These are phyloP conservation scores for Nasua narica DNA, from an alignment of 2,797 vertebrate genomes.

Conservation along the genomic window DNA sequence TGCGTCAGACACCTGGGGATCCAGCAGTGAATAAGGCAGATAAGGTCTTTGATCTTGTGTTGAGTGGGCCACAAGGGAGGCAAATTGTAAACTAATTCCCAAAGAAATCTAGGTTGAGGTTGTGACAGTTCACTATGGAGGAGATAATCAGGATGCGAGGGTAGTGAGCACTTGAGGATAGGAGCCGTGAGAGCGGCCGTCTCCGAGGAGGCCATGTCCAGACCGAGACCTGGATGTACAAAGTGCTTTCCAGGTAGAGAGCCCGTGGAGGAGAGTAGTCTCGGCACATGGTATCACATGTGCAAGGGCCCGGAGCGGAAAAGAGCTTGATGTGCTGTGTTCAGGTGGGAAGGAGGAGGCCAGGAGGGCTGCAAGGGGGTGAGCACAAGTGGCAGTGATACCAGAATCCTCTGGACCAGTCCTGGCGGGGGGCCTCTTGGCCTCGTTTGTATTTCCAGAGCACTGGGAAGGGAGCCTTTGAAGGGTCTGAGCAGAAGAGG, in stretches of 20 bases:
- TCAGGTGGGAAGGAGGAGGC: not conserved
- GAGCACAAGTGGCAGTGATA: not conserved
- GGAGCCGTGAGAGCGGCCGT: not conserved
- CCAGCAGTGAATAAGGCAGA: not conserved
- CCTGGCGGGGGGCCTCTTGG: accelerated
- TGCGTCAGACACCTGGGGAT: not conserved
- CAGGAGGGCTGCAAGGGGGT: not conserved
- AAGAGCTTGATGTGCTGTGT: not conserved
- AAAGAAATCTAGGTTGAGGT: not conserved
- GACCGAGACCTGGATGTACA: not conserved
- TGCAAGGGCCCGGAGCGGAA: not conserved
- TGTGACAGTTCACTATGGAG: not conserved
- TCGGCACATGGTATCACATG: not conserved
- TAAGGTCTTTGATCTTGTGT: not conserved
- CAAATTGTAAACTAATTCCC: not conserved
- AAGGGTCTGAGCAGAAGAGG: not conserved
- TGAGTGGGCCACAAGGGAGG: not conserved
- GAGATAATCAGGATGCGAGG: too few species aligned
- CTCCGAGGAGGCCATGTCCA: not conserved
- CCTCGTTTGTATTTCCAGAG: not conserved
- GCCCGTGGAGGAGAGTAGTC: not conserved
- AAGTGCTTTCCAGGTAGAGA: not conserved
- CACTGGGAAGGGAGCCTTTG: not conserved
- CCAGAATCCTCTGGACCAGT: not conserved
- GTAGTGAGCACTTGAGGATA: not conserved